Base-by-base conservation (phyloP, 2,888 invertebrate species). In the Teleiodes luculella region DNA sequence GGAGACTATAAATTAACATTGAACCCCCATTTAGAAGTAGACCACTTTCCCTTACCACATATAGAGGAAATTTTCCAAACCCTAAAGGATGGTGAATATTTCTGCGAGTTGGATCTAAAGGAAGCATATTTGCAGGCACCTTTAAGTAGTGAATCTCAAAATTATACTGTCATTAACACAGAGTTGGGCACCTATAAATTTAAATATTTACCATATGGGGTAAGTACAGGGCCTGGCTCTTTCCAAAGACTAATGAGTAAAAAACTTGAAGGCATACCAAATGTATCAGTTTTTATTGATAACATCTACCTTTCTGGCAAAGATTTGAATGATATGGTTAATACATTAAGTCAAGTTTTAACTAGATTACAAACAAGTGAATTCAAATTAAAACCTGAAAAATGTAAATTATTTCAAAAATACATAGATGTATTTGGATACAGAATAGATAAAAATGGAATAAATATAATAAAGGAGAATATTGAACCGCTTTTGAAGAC, bases 1-100 rank as follows among this genome's bases (percentile, higher is more conserved):
- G 64, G 64, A 0, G 63, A 66, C 30, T 66, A 61, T 20, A 60
- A 60, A 47, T 2, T 60, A 7, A 64, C 62, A 1, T 0, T 65
- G 0, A 66, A 66, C n/a, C 57, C 49, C 1, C 2, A 53, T 30
- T 31, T 63, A n/a, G 16, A 41, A n/a, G 35, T 43, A 5, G 50
- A 51, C 13, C 50, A 51, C 28, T 51, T 28, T 51, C 39, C 24
- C 6, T 24, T 24, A 24, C 6, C 41, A 33, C 52, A 43, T 18
- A 16, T 51, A 7, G 41, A 51, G 7, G 39, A 51, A 3, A 30
- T 51, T 41, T 41, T 51, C 10, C 11, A 41, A 11, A 52, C 52
- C 5, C 24, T 52, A n/a, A 52, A 52, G 14, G 7, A 35, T 20
- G 52, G 52, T 1, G 48, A 59, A 52, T 59, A 55, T 49, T 63